Percentiles rank a stretch among this genome's conserved stretches.
Evolutionary conservation across 1,140 invertebrate species (phyloP).

Genomic region (Bactericera cockerelli): DNA sequence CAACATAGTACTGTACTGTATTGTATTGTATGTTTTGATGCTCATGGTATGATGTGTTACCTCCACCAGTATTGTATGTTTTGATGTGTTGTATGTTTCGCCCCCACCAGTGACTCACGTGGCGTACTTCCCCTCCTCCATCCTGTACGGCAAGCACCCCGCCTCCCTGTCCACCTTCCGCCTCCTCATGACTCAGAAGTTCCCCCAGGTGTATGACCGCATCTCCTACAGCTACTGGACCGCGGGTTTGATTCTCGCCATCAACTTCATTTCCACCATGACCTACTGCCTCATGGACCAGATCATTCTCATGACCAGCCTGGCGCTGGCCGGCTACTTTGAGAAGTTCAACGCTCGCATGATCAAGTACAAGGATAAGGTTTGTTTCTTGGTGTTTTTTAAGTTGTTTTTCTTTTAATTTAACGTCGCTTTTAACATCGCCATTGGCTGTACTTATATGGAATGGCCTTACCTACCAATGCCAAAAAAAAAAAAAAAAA

Average conservation of each 20-base stretch:
- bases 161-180: too few relatives aligned
- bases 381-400: too few relatives aligned
- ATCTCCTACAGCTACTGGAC: slow-evolving; percentile 13
- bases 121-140: too few relatives aligned
- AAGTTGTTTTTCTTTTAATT: too few relatives aligned
- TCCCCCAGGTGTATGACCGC: slow-evolving; percentile 16
- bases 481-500: too few relatives aligned
- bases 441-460: background rate
- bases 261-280: slow-evolving; percentile 15
- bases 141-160: too few relatives aligned
- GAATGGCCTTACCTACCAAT: background rate
- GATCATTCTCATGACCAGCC: slow-evolving; percentile 15
- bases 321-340: slow-evolving; percentile 17
- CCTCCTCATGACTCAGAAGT: slow-evolving; percentile 9
- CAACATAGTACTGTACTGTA: too few relatives aligned
- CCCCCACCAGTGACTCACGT: too few relatives aligned
- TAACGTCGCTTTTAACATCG: background rate
- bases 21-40: too few relatives aligned
- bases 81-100: too few relatives aligned
- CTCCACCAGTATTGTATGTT: too few relatives aligned
- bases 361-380: slow-evolving; percentile 11
- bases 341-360: slow-evolving; percentile 13
- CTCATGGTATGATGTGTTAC: too few relatives aligned
- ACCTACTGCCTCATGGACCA: slow-evolving; percentile 16
- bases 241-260: slow-evolving; percentile 10